Evolutionary conservation across 2,113 vertebrate genomes (phyloP).

Genomic region (Takifugu bimaculatus): DNA sequence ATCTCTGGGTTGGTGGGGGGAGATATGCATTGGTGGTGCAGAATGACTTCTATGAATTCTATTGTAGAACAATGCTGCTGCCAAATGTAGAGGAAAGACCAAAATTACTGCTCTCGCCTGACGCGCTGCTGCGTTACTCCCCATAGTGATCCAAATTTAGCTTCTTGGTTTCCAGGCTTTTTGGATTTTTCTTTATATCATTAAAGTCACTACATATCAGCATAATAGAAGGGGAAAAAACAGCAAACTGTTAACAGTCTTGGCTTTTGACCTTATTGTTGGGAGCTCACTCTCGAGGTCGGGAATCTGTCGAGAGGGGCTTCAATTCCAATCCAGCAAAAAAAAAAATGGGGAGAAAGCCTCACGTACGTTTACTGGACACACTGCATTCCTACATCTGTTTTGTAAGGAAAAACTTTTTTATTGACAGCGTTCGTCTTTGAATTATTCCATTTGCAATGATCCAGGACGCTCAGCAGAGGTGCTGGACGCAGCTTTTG

Average conservation of each 20-base stretch:
- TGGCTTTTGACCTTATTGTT: constrained; percentile 48
- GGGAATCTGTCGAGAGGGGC: constrained; percentile 32
- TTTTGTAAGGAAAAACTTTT: constrained; percentile 69
- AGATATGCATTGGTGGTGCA: constrained; percentile 30
- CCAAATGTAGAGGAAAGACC: constrained; percentile 33
- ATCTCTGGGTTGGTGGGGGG: constrained; percentile 33
- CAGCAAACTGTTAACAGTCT: constrained; percentile 47
- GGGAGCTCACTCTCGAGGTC: constrained; percentile 42
- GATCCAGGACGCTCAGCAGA: constrained; percentile 35
- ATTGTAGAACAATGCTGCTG: constrained; percentile 26
- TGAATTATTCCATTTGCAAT: constrained; percentile 32
- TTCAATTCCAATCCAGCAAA: constrained; percentile 54
- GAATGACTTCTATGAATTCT: constrained; percentile 18
- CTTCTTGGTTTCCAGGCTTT: constrained; percentile 37
- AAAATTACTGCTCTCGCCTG: constrained; percentile 31
- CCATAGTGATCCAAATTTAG: constrained; percentile 32
- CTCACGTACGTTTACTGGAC: constrained; percentile 67
- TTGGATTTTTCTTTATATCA: constrained; percentile 38
- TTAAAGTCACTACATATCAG: constrained; percentile 62
- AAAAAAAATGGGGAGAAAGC: constrained; percentile 22
- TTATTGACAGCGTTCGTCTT: constrained; percentile 53
- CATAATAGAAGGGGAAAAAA: constrained; percentile 61
- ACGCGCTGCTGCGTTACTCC: constrained; percentile 21
- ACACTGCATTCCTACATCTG: constrained; percentile 61
- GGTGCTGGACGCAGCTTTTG: constrained; percentile 37